Base-by-base conservation (phyloP, 2,888 invertebrate species). In the Zaprionus lineosus region DNA sequence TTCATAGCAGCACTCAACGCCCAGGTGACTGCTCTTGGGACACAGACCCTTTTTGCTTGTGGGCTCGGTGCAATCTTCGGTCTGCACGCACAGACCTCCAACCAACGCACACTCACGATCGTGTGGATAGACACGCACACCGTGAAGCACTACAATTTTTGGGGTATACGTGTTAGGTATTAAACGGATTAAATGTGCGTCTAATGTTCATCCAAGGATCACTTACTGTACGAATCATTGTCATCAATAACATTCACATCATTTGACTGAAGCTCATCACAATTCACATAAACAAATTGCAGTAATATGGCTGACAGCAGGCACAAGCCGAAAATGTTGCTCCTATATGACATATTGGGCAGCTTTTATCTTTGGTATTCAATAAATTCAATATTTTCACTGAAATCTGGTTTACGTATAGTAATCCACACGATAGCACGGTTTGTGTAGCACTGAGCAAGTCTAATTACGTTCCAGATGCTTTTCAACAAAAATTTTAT, bases 1-100 rank as follows among this genome's bases (percentile, higher is more conserved):
- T 79, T 89, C 89, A 60, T 87, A 90, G 46, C 90, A 90, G 53
- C 90, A 90, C 51, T 90, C 90, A 7, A 89, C 88, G 6, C 89
- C 90, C 8, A 68, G 48, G 26, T 84, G 73, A 8, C 69, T 21
- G 41, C 86, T 88, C 3, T 78, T 65, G 46, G 89, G 89, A 40
- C 90, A 90, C 6, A 90, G 74, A 9, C 89, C 89, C 50, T 64
- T 79, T 40, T 84, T 88, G 14, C 85, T 85, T 6, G 89, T 87
- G 3, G 77, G 79, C 24, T 78, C 74, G 1, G 68, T 61, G 29
- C 90, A 90, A 44, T 90, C 90, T 8, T 26, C 63, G 46, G 56
- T 69, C 9, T 87, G 81, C 4, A 90, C 90, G 33, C 90, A 90
- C 2, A 89, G 57, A 0, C 90, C 90, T 7, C 90, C 90, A 0